Base-by-base conservation (phyloP, 2,113 vertebrate species). In the Salvator merianae region DNA sequence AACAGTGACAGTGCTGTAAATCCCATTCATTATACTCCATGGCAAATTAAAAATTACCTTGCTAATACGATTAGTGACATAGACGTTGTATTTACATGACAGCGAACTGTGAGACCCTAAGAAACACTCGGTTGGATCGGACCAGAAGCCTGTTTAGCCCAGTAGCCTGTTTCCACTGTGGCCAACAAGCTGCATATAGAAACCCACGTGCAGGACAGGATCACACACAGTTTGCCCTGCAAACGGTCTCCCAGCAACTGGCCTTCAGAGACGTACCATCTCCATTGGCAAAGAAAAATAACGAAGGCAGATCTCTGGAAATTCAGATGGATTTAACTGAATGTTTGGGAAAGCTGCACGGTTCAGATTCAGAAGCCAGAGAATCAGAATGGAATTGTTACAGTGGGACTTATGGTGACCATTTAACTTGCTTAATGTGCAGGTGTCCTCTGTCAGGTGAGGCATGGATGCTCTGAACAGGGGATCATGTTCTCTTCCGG, bases 11-110 rank as follows among this genome's bases (percentile, higher is more conserved):
- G 53, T 36, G 8, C 18, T 24, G 36, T 55, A 26, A 38, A 30
- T 20, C 14, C 5, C 32, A 86, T 9, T n/a, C 24, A 3, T 47
- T 6, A n/a, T 72, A 32, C 30, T 53, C 38, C 32, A 47, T 43
- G 53, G 24, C 78, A 85, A 90, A 90, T 72, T 93, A 91, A 93
- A 93, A 79, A 68, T 2, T 47, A 55, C 62, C 40, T 66, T 79
- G 14, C 24, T 79, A 24, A 10, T 50, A 50, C 22, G 38, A 65
- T 28, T 72, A 28, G 5, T 63, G 69, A 16, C 8, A 34, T 24
- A 72, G 14, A 62, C 3, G 13, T n/a, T 24, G n/a, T 7, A 38
- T 34, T 16, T 3, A 24, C 79, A 47, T 47, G 13, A 12, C 16
- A 20, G 55, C 55, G 18, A 59, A 20, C 55, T 59, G 55, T 20